Evolutionary conservation across 2,888 invertebrate species (phyloP), one percentile per base, ranked within the genome.

Genomic region (Synanthedon myopaeformis): DNA sequence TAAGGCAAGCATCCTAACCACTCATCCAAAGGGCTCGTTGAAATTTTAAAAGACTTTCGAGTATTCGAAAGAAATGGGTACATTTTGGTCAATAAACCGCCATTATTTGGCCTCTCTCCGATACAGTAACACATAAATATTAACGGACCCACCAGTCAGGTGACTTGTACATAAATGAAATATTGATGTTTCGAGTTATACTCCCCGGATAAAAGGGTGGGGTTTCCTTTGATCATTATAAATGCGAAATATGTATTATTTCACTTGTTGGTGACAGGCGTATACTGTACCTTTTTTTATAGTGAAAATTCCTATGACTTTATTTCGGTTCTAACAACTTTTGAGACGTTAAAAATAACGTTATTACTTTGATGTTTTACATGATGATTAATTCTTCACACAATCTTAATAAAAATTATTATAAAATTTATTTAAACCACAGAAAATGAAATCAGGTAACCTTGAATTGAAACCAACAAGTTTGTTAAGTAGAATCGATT

Each of bases 21-120:
- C 23, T 23, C 4, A 23, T 5, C 23, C 23, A 23, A 23, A 4
- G 23, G 4, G 23, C 23, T 23, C 23, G 23, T 23, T 4, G 19
- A 23, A 23, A 23, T 23, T 23, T 23, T 23, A 23, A 23, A 5
- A 5, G 5, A 4, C 23, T 5, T 23, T 23, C 5, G 4, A 23
- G 23, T 23, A 23, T 23, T 23, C 23, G 23, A 23, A 4, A 23
- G 23, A 23, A 1, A 23, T 4, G 5, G 35, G 1, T 10, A 35
- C 10, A 35, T 35, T 35, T 23, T 23, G 1, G 28, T 64, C 66
- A 67, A 70, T 70, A 71, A 70, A 69, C 66, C 49, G 49, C 49
- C 23, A 23, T 23, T 63, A 69, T 72, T 78, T 78, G 77, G 77
- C 79, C 79, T 56, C 63, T 64, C 65, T 71, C 66, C 74, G 68